Evolutionary conservation across 2,888 invertebrate genomes (phyloP), one percentile per base, ranked within the genome.

Genomic region (Scaptomyza tumidula): DNA sequence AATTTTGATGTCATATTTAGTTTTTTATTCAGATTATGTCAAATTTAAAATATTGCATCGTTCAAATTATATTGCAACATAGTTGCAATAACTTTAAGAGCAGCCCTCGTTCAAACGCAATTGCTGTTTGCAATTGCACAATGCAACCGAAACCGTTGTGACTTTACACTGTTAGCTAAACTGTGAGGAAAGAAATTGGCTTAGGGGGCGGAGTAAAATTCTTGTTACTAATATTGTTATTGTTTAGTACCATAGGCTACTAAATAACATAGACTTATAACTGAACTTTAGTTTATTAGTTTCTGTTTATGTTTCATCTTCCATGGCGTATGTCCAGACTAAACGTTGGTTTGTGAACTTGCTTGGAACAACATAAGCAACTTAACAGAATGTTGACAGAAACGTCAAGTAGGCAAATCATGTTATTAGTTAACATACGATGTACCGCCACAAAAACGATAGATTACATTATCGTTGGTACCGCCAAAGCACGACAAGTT

Each of bases 321-420:
- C 7, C n/a, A 14, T 39, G 37, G 14, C 7, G 2, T 14, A 6
- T 39, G 39, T 39, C 39, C 39, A 39, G 14, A 39, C 39, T 39
- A 9, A 14, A 5, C 1, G 11, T 16, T 5, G 64, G 70, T 74
- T 39, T 27, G 19, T 63, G 58, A 44, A 46, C 45, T 29, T 46
- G 50, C 45, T 58, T 11, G 14, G 9, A 10, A 13, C 19, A 62
- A 35, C 60, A 33, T 19, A 16, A 13, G 13, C 24, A 50, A 39
- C 16, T 55, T 19, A 54, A 59, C 52, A 52, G 14, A 37, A 4
- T 35, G 55, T 16, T 48, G 61, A 35, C 49, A 33, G 33, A 3
- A 35, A 49, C 49, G 65, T 44, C 48, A 44, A 31, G 35, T 49
- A 16, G 10, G 29, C 3, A 3, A 33, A 33, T 11, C 7, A 31